Evolutionary conservation across 2,113 vertebrate genomes (phyloP), one percentile per base, ranked within the genome.

Genomic region (Corynorhinus townsendii): DNA sequence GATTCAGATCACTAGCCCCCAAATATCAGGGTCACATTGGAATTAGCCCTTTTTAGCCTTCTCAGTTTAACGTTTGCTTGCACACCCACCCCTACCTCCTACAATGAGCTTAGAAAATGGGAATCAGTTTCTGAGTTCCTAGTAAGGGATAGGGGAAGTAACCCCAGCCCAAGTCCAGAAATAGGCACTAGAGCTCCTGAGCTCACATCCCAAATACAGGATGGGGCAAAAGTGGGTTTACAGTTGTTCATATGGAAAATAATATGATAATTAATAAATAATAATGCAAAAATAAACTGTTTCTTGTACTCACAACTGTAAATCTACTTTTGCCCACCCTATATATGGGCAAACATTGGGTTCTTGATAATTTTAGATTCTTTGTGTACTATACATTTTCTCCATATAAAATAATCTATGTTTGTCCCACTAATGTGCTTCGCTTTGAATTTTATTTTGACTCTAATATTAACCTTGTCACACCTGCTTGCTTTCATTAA

Each of bases 371-470:
- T 69, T 82, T 94, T n/a, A 26, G 35, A 75, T 45, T 68, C 73
- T 52, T 40, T 49, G 11, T 35, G 38, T 82, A 47, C 24, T 71
- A 24, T 24, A 54, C 11, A 52, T 85, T 83, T 62, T 33, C 3
- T 26, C 76, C 59, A 62, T 33, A 49, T 35, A 83, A 83, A 87
- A 45, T 54, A 35, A 86, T 40, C 52, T 47, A 17, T 47, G 47
- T 93, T 86, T 91, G 45, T 3, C 20, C 12, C 38, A 45, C 33
- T 33, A 38, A 69, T 54, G 38, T 73, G 89, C 64, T 45, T 26
- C 45, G 40, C 62, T 79, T 77, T n/a, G 30, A 79, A 71, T 86
- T 91, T 89, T 75, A 83, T 92, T 87, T 94, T 88, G 47, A 87
- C 38, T 76, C 40, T 49, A 56, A 75, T 49, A 20, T 91, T 49